Base-by-base conservation (phyloP, 2,888 invertebrate species). In the Ormyrus pomaceus region DNA sequence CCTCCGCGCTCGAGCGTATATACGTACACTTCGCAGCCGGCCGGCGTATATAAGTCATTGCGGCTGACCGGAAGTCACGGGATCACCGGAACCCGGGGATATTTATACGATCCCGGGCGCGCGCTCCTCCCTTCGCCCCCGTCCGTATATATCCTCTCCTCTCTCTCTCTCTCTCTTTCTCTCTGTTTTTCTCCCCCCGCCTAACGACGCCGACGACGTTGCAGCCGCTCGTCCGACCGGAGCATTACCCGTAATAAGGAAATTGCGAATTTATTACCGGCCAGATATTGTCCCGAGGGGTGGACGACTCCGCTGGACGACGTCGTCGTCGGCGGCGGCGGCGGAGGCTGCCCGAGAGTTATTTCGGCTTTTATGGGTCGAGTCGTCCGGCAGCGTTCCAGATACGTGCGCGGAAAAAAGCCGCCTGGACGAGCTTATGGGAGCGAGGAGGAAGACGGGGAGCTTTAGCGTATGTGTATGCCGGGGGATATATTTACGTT, bases 201-300 rank as follows among this genome's bases (percentile, higher is more conserved):
- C 8, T 65, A 56, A 68, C 73, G 68, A 73, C 77, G 64, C 45
- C 61, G 53, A 73, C 77, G 64, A 50, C 61, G 53, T 34, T 50
- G 66, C 50, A 10, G 80, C 82, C 83, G 83, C 81, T 80, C 83
- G 84, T 84, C 86, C 88, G 87, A 89, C 90, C 90, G 90, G 90
- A 85, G 89, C 89, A 90, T 90, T 90, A 90, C 87, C 89, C 90
- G 90, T 90, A 90, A 90, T 90, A 90, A 90, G 90, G 90, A 90
- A 90, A 90, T 90, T 90, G 90, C 90, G 87, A 90, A 90, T 90
- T 90, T 90, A 90, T 90, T 90, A 89, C 90, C 87, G 84, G 84
- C 77, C 85, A 86, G 90, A 80, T 80, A 80, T 80, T 80, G 80
- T 80, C 77, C 77, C 71, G 65, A 48, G 68, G 46, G 51, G 59